Conservation (phyloP, 1,140 invertebrate species). For the Plodia interpunctella region DNA sequence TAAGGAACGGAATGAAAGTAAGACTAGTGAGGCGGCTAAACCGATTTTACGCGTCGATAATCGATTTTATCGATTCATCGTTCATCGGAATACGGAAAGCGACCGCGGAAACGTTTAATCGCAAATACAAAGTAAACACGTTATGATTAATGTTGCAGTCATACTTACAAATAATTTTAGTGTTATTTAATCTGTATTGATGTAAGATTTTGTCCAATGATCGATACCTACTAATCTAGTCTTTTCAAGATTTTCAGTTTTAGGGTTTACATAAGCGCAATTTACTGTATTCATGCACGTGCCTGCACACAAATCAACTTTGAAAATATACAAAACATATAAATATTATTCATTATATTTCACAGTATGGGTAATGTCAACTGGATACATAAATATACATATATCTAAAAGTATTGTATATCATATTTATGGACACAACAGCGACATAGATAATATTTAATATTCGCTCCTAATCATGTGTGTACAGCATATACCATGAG, state of each 20-base stretch:
- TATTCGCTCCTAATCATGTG: no score
- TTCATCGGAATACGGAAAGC: constrained; percentile 26
- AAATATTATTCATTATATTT: no score
- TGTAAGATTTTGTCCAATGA: neutral
- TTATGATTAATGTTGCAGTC: constrained; percentile 2
- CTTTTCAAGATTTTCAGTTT: neutral
- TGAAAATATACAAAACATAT: neutral
- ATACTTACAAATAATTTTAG: neutral
- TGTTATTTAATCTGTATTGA: neutral
- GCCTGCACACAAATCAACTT: neutral
- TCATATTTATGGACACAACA: no score
- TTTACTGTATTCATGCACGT: constrained; percentile 1
- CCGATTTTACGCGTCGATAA: constrained; percentile 40
- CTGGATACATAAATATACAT: no score
- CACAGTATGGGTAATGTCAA: no score
- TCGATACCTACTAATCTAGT: neutral
- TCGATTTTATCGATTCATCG: constrained; percentile 25
- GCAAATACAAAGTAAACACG: constrained; percentile 6
- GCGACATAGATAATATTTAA: no score
- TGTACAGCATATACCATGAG: no score
- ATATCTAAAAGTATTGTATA: no score
- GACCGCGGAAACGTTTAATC: constrained; percentile 19
- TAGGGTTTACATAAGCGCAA: neutral
- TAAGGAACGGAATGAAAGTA: constrained; percentile 32
- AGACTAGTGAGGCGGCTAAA: constrained; percentile 27